Evolutionary conservation across 2,888 invertebrate species (phyloP).

Genomic region (Parapristionchus giblindavisi): DNA sequence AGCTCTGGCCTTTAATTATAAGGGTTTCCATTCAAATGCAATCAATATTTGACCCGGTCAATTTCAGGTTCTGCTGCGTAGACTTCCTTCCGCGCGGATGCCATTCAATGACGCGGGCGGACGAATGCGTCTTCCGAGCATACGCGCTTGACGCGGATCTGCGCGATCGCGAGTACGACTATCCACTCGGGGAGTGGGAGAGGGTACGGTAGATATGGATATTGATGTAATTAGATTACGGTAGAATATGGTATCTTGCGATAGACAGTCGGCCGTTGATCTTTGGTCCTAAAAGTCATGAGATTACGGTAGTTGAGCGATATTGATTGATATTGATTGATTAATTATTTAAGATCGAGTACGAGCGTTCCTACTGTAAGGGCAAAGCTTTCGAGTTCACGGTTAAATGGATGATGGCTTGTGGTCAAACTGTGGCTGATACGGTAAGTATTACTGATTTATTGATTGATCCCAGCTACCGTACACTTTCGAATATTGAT

Average conservation of each 20-base stretch:
- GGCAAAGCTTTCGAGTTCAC: conserved; percentile 92
- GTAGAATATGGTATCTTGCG: no score
- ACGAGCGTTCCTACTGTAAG: conserved; percentile 80
- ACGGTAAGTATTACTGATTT: conserved; percentile 75
- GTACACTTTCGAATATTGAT: no score
- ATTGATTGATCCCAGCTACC: no score
- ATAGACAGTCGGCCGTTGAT: no score
- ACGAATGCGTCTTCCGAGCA: conserved; percentile 29
- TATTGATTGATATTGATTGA: no score
- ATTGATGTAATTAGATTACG: conserved; percentile 1
- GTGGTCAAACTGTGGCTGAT: conserved; percentile 91
- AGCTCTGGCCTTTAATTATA: no score
- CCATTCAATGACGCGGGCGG: no score
- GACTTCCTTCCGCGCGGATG: no score
- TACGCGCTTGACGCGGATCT: conserved; percentile 47
- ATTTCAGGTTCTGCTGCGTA: no score
- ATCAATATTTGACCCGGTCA: no score
- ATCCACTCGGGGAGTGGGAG: conserved; percentile 51
- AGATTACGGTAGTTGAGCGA: conserved; percentile 1
- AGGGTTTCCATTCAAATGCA: no score
- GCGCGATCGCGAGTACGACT: conserved; percentile 39
- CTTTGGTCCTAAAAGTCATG: no score
- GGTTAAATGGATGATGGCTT: conserved; percentile 95
- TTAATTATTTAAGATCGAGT: conserved; percentile 79
- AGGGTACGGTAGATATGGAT: conserved; percentile 47